These are phyloP conservation scores for Pachyramphus minor DNA, from an alignment of 2,113 vertebrate species.

Conservation along the genomic window DNA sequence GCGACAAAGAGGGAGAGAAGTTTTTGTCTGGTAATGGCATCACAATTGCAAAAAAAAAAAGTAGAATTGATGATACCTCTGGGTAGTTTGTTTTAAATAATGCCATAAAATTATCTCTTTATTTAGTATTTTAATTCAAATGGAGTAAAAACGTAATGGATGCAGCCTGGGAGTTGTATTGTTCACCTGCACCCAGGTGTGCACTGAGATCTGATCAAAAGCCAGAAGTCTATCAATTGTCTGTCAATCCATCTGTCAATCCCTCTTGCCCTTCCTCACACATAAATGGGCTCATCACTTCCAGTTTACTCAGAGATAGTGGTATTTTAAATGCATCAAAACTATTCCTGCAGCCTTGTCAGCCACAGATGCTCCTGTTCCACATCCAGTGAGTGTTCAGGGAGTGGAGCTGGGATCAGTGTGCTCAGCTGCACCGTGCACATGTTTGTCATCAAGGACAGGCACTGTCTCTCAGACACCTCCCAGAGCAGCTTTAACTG, in stretches of 20 bases:
- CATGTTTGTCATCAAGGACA: background rate
- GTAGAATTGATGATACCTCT: accelerated
- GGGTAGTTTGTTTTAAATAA: background rate
- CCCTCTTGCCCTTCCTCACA: background rate
- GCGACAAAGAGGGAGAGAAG: background rate
- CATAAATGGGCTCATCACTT: background rate
- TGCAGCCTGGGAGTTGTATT: background rate
- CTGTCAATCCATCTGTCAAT: background rate
- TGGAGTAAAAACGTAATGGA: background rate
- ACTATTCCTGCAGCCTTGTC: background rate
- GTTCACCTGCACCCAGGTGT: background rate
- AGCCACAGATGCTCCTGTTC: background rate
- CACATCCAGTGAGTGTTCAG: background rate
- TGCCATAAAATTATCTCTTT: background rate
- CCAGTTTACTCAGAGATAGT: background rate
- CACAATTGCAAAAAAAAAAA: background rate
- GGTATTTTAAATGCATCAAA: background rate
- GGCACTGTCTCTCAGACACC: background rate
- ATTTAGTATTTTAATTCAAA: background rate
- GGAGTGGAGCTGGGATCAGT: background rate
- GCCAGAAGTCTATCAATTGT: background rate
- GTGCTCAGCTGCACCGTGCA: background rate
- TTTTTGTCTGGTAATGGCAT: background rate
- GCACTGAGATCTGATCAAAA: background rate
- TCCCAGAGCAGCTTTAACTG: background rate